phyloP scores from a whole-genome alignment of 1,140 invertebrate genomes.

The Sinella curviseta region DNA sequence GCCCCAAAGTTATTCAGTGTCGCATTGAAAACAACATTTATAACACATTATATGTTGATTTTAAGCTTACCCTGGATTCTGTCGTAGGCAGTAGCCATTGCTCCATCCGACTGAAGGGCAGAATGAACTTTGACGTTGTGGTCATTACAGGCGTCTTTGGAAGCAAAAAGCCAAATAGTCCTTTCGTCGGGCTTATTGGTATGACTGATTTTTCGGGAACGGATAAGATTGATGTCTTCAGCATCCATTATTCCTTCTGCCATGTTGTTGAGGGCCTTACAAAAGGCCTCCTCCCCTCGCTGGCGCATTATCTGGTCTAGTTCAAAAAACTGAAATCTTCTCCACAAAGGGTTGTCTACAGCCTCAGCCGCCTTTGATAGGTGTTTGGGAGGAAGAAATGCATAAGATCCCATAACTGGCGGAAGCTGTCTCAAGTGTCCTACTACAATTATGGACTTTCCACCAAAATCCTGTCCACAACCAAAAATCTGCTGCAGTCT shows the following conservation, averaged over 20 bases:
- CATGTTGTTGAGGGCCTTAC: slow-evolving; percentile 36
- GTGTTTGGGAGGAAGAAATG: not conserved
- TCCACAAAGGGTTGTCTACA: slow-evolving; percentile 23
- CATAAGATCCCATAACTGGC: not conserved
- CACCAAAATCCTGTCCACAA: not conserved
- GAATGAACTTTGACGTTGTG: too few relatives aligned
- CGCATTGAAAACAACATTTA: not conserved
- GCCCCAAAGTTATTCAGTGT: not conserved
- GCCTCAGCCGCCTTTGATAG: too few relatives aligned
- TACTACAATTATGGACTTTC: not conserved
- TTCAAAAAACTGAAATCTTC: slow-evolving; percentile 17
- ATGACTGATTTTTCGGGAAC: slow-evolving; percentile 5
- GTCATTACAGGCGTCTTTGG: not conserved
- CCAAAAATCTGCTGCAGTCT: not conserved
- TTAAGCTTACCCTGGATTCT: not conserved
- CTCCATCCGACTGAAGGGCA: too few relatives aligned
- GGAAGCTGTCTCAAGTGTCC: not conserved
- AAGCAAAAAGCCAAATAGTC: slow-evolving; percentile 14
- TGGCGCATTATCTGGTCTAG: slow-evolving; percentile 35
- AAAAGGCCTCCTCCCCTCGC: slow-evolving; percentile 5
- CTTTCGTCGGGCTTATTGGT: not conserved
- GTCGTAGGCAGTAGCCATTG: too few relatives aligned
- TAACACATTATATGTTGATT: not conserved
- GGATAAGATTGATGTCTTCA: slow-evolving; percentile 11
- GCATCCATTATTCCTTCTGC: slow-evolving; percentile 23